A percentile compares a stretch with the other conserved stretches of the same genome.
Conservation (phyloP, 2,888 invertebrate genomes). For the Palloptera scutellata region DNA sequence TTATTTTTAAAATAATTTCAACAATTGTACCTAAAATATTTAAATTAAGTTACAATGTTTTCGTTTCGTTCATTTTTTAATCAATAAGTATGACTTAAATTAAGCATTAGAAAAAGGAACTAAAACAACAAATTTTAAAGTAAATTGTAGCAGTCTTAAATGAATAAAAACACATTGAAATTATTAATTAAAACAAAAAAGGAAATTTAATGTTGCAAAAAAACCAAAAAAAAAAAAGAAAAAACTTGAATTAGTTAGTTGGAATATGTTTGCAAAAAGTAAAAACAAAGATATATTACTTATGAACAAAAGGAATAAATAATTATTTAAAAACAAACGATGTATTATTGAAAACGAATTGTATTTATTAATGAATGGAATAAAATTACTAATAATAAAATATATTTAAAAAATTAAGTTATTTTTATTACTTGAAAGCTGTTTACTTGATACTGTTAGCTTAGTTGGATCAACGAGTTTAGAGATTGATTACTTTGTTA, state of each 20-base stretch:
- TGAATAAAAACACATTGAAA: slow-evolving; percentile 11
- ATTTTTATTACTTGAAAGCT: neutral
- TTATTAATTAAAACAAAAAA: slow-evolving; percentile 23
- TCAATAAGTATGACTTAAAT: too few relatives aligned
- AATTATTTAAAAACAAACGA: slow-evolving; percentile 17
- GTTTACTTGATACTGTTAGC: too few relatives aligned
- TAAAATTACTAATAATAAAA: slow-evolving; percentile 35
- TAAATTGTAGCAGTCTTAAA: slow-evolving; percentile 20
- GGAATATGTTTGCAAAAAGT: slow-evolving; percentile 21
- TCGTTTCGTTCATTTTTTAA: too few relatives aligned
- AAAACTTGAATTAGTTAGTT: slow-evolving; percentile 20
- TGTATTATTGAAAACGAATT: slow-evolving; percentile 41
- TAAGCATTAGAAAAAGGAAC: neutral
- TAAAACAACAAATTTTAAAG: slow-evolving; percentile 16
- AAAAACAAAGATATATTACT: neutral
- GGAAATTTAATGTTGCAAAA: slow-evolving; percentile 28
- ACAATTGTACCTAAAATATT: too few relatives aligned
- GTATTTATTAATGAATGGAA: slow-evolving; percentile 44
- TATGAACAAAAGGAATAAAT: slow-evolving; percentile 4
- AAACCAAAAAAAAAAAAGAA: slow-evolving; percentile 9
- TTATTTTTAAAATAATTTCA: too few relatives aligned
- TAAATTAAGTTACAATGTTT: too few relatives aligned
- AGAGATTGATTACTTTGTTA: too few relatives aligned
- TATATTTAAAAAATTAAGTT: slow-evolving; percentile 7
- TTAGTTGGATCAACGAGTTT: too few relatives aligned